Percentiles rank a stretch among this genome's conserved stretches.
Conservation (phyloP, 1,140 invertebrate species). For the Panulirus ornatus region DNA sequence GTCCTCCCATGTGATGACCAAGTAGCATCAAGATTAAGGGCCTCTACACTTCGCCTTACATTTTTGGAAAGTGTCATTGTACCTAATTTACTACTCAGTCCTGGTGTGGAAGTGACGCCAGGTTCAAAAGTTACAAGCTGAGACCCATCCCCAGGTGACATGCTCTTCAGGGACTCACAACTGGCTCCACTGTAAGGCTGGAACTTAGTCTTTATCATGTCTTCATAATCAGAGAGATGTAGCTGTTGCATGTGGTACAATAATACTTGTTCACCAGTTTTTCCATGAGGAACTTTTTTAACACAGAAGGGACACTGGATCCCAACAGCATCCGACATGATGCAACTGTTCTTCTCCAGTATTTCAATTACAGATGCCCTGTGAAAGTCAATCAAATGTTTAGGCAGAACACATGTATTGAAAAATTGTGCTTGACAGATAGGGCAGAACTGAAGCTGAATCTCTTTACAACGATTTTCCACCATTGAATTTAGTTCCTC, state of each 20-base stretch:
- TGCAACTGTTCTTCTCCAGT: slow-evolving; percentile 66
- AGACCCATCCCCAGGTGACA: slow-evolving; percentile 28
- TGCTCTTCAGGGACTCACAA: slow-evolving; percentile 28
- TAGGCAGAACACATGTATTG: slow-evolving; percentile 69
- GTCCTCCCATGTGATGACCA: slow-evolving; percentile 59
- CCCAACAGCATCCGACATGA: slow-evolving; percentile 55
- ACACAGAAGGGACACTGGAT: slow-evolving; percentile 74
- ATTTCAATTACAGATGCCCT: slow-evolving; percentile 70
- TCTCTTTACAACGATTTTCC: slow-evolving; percentile 37
- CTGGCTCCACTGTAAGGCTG: slow-evolving; percentile 44
- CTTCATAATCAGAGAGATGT: slow-evolving; percentile 57
- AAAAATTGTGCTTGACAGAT: slow-evolving; percentile 73
- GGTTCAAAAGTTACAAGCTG: slow-evolving; percentile 45
- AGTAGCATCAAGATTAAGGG: slow-evolving; percentile 64
- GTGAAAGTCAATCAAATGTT: slow-evolving; percentile 73
- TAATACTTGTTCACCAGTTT: slow-evolving; percentile 70
- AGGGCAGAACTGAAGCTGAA: slow-evolving; percentile 69
- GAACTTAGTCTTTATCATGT: slow-evolving; percentile 64
- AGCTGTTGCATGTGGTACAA: slow-evolving; percentile 72
- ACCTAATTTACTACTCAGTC: slow-evolving; percentile 66
- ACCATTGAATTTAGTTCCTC: slow-evolving; percentile 70
- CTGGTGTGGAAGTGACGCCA: slow-evolving; percentile 67
- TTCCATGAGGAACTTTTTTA: slow-evolving; percentile 68
- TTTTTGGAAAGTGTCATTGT: slow-evolving; percentile 26
- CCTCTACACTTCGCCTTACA: slow-evolving; percentile 52